phyloP scores from a whole-genome alignment of 2,888 invertebrate species.

The Metopia argyrocephala region DNA sequence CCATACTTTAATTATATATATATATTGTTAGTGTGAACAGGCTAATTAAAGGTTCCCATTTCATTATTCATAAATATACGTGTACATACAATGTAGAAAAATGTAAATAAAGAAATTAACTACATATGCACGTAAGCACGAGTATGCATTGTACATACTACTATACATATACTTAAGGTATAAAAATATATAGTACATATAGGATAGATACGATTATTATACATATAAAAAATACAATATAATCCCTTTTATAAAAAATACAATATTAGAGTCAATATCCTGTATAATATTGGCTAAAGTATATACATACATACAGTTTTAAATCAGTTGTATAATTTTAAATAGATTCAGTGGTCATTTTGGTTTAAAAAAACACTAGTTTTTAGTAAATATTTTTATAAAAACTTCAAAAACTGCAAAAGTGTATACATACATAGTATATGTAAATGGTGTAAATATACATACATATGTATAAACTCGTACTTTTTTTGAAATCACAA shows the following conservation, averaged over 20 bases:
- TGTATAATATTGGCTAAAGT: too few relatives aligned
- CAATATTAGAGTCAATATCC: too few relatives aligned
- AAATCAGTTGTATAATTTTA: not conserved
- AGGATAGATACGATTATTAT: conserved; percentile 40
- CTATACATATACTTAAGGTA: not conserved
- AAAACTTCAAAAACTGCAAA: conserved; percentile 7
- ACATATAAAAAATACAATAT: conserved; percentile 1
- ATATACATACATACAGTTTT: not conserved
- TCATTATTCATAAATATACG: conserved; percentile 26
- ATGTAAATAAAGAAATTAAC: too few relatives aligned
- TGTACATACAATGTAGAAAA: too few relatives aligned
- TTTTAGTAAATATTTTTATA: conserved; percentile 15
- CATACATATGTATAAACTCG: not conserved
- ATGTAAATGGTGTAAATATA: conserved; percentile 16
- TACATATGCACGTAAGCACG: too few relatives aligned
- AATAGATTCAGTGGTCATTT: conserved; percentile 16
- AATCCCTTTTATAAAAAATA: conserved; percentile 1
- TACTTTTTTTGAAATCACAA: too few relatives aligned
- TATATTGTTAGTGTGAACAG: too few relatives aligned
- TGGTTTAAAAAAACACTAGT: not conserved
- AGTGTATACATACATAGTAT: not conserved
- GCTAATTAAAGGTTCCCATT: too few relatives aligned
- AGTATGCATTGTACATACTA: conserved; percentile 41
- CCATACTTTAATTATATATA: too few relatives aligned
- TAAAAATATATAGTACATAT: conserved; percentile 40